These are phyloP conservation scores for Metridium senile DNA, from an alignment of 92 coral and sea anemone species.

Conservation along the genomic window DNA sequence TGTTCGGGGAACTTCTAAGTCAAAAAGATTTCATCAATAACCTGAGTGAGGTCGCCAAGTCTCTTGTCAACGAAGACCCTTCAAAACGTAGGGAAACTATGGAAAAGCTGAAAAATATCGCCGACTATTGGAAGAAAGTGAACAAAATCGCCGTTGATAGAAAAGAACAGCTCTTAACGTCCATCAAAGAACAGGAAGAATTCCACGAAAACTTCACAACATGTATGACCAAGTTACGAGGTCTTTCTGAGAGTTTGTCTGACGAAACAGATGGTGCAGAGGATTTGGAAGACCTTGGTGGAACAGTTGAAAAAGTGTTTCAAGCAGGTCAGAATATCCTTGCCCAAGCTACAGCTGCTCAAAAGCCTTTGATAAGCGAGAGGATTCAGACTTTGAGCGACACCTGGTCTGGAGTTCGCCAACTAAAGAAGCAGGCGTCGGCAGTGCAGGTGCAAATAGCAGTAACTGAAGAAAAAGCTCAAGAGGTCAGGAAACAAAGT, in stretches of 20 bases:
- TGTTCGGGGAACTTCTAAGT: slow-evolving; percentile 73
- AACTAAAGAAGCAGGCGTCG: slow-evolving; percentile 62
- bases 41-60: slow-evolving; percentile 80
- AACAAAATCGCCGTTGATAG: slow-evolving; percentile 68
- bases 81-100: slow-evolving; percentile 62
- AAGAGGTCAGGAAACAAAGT: slow-evolving; percentile 29
- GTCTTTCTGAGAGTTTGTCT: slow-evolving; percentile 45
- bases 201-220: slow-evolving; percentile 60
- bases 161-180: slow-evolving; percentile 56
- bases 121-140: slow-evolving; percentile 81
- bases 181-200: slow-evolving; percentile 61
- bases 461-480: slow-evolving; percentile 40
- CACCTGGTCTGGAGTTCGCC: slow-evolving; percentile 70
- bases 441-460: slow-evolving; percentile 51
- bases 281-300: slow-evolving; percentile 28
- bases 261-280: slow-evolving; percentile 18
- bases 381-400: slow-evolving; percentile 62
- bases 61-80: slow-evolving; percentile 56
- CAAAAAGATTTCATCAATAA: slow-evolving; percentile 86
- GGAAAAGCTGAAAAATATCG: slow-evolving; percentile 67
- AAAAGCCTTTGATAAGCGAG: slow-evolving; percentile 58
- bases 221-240: slow-evolving; percentile 72
- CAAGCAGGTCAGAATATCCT: slow-evolving; percentile 59
- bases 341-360: slow-evolving; percentile 57
- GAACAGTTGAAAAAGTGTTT: slow-evolving; percentile 65